Evolutionary conservation across 1,140 invertebrate genomes (phyloP).

Genomic region (Druon quercuslanigerum): DNA sequence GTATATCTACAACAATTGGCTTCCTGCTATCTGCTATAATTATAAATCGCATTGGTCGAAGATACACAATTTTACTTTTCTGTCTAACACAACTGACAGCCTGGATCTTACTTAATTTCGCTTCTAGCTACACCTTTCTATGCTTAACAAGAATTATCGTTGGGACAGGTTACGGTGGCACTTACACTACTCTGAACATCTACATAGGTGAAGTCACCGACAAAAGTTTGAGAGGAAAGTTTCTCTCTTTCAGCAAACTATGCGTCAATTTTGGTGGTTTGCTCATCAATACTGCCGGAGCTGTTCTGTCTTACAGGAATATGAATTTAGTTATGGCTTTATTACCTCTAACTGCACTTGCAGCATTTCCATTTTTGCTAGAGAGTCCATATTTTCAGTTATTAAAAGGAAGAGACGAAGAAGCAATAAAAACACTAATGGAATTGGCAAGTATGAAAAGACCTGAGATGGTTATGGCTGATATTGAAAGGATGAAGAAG

Average conservation of each 20-base stretch:
- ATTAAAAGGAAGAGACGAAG: constrained; percentile 76
- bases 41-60: constrained; percentile 66
- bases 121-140: constrained; percentile 50
- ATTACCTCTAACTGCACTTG: constrained; percentile 77
- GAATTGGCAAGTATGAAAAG: constrained; percentile 77
- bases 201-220: constrained; percentile 78
- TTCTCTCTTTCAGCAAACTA: constrained; percentile 75
- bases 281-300: constrained; percentile 74
- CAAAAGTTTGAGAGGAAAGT: constrained; percentile 74
- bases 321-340: constrained; percentile 74
- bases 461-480: constrained; percentile 77
- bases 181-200: constrained; percentile 74
- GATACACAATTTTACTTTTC: constrained; percentile 59
- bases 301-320: constrained; percentile 71
- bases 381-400: constrained; percentile 87
- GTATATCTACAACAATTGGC: constrained; percentile 60
- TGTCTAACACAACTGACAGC: constrained; percentile 59
- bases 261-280: constrained; percentile 77
- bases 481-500: constrained; percentile 59
- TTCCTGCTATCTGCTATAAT: constrained; percentile 58
- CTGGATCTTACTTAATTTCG: constrained; percentile 65
- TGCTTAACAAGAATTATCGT: constrained; percentile 63
- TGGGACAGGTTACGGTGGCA: constrained; percentile 75
- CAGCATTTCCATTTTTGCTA: constrained; percentile 82
- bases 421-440: constrained; percentile 78